A percentile compares a stretch with the other conserved stretches of the same genome.
These are phyloP conservation scores for Penaeus vannamei DNA, from an alignment of 1,140 invertebrate genomes.

Conservation along the genomic window DNA sequence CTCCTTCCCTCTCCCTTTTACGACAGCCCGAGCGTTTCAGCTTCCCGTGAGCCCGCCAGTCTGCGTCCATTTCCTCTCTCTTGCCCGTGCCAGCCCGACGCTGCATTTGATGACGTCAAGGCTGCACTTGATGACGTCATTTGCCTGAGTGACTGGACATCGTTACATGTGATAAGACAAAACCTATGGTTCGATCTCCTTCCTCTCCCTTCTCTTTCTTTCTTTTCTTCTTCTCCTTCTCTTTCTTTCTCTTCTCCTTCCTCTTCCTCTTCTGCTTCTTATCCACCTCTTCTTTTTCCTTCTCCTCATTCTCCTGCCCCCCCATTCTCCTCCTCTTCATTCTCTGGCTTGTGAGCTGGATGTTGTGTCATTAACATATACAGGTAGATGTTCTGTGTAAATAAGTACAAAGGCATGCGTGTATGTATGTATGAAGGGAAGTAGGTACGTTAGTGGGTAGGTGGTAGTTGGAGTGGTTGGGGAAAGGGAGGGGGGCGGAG, in stretches of 20 bases:
- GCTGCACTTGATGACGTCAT: too few relatives aligned
- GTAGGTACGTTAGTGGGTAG: neutral
- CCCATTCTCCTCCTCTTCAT: neutral
- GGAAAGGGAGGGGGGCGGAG: too few relatives aligned
- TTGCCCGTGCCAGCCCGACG: too few relatives aligned
- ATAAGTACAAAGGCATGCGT: neutral
- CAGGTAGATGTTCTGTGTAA: neutral
- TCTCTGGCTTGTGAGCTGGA: neutral
- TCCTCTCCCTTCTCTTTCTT: neutral
- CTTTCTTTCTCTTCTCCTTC: neutral
- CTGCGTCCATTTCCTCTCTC: neutral
- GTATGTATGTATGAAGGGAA: constrained; percentile 2
- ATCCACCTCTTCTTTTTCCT: neutral
- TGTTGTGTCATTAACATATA: neutral
- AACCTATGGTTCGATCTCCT: neutral
- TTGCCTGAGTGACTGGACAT: too few relatives aligned
- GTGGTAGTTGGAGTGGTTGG: neutral
- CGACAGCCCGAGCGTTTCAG: neutral
- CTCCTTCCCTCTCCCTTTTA: neutral
- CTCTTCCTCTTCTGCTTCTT: neutral
- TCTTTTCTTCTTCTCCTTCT: neutral
- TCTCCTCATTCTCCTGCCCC: neutral
- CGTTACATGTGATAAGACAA: too few relatives aligned
- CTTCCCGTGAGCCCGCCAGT: neutral
- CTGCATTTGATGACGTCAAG: too few relatives aligned